These are phyloP conservation scores for Rotaria macrura DNA, from an alignment of 2,888 invertebrate species.

Conservation along the genomic window DNA sequence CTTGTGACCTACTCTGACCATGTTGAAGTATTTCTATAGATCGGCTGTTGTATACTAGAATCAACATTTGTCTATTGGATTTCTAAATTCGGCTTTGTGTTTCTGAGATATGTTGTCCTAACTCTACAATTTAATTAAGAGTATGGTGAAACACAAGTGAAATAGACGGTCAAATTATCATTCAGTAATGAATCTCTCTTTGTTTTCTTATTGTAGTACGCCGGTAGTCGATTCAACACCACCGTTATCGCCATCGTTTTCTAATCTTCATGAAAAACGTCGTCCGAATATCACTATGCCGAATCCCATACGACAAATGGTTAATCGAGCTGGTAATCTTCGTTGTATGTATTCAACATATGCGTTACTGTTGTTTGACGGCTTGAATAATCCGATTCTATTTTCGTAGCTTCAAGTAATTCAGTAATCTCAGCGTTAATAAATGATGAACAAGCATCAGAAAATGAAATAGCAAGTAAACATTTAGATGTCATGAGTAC, in stretches of 20 bases:
- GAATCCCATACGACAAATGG: neutral
- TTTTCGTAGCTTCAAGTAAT: neutral
- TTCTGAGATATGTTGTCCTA: no score
- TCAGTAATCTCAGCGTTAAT: neutral
- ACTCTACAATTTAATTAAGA: no score
- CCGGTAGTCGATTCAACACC: neutral
- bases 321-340: conserved; percentile 2
- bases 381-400: neutral
- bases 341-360: neutral
- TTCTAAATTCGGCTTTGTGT: no score
- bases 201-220: neutral
- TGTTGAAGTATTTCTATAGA: no score
- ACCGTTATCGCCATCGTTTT: conserved; percentile 35
- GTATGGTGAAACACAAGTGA: no score
- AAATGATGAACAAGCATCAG: neutral
- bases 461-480: neutral
- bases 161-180: no score
- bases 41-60: no score
- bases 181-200: no score
- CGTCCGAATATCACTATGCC: neutral
- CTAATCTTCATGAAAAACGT: neutral
- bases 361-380: neutral
- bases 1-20: no score
- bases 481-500: neutral
- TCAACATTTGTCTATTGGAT: no score